These are phyloP conservation scores for Eurosta solidaginis DNA, from an alignment of 1,140 invertebrate species.

Conservation along the genomic window DNA sequence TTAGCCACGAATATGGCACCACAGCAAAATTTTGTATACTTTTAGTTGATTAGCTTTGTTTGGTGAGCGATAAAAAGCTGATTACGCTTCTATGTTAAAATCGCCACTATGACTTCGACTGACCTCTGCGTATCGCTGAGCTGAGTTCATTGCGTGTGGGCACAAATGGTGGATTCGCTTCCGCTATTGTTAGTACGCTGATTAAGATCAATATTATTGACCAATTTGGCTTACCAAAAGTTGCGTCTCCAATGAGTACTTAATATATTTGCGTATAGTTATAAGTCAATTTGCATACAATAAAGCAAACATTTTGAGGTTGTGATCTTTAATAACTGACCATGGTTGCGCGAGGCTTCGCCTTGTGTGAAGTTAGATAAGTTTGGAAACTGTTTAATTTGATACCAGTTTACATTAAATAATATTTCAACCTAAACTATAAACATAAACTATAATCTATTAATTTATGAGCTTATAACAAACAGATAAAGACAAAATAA, in stretches of 20 bases:
- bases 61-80: neutral
- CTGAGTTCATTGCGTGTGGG: neutral
- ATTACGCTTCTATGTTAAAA: too few relatives aligned
- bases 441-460: too few relatives aligned
- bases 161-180: conserved; percentile 3
- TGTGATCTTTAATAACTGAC: too few relatives aligned
- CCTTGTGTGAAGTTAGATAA: too few relatives aligned
- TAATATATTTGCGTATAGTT: neutral
- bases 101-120: neutral
- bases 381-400: too few relatives aligned
- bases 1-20: neutral
- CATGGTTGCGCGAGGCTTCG: too few relatives aligned
- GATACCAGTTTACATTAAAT: too few relatives aligned
- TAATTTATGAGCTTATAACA: too few relatives aligned
- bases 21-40: neutral
- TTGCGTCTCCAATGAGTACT: too few relatives aligned
- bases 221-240: conserved; percentile 18
- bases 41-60: conserved; percentile 16
- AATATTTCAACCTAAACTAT: too few relatives aligned
- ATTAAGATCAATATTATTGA: conserved; percentile 23
- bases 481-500: too few relatives aligned
- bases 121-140: neutral
- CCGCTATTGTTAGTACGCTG: conserved; percentile 9
- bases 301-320: neutral
- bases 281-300: neutral